phyloP scores from a whole-genome alignment of 1,140 invertebrate species.

The Nasonia longicornis region DNA sequence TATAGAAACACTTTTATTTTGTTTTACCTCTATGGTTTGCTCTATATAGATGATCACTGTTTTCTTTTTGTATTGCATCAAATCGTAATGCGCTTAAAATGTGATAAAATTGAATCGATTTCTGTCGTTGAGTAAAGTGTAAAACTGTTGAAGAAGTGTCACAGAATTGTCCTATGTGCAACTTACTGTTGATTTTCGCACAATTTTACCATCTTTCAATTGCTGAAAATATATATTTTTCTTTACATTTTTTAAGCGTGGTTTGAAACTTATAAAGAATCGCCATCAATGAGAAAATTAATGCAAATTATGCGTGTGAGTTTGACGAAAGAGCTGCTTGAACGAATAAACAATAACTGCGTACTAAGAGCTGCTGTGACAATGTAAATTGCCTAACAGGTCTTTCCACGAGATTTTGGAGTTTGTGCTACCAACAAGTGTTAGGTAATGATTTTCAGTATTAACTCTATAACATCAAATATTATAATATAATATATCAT shows the following conservation, averaged over 20 bases:
- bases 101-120: too few species aligned
- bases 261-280: conserved; percentile 38
- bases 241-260: conserved; percentile 37
- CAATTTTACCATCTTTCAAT: not conserved
- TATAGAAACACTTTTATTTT: conserved; percentile 33
- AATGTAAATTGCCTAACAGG: conserved; percentile 59
- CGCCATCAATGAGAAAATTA: conserved; percentile 33
- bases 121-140: too few species aligned
- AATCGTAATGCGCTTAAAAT: not conserved
- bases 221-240: not conserved
- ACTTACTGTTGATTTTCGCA: conserved; percentile 1
- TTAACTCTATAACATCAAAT: not conserved
- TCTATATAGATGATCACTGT: not conserved
- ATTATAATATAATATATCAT: not conserved
- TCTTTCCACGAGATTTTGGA: conserved; percentile 63
- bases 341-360: conserved; percentile 35
- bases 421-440: conserved; percentile 59
- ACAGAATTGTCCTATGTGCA: too few species aligned
- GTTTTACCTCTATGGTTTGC: not conserved
- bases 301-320: conserved; percentile 30
- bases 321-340: conserved; percentile 41
- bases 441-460: conserved; percentile 52
- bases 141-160: not conserved
- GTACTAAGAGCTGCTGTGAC: conserved; percentile 58
- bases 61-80: not conserved